phyloP scores from a whole-genome alignment of 2,113 vertebrate species.

The Cygnus buccinator region DNA sequence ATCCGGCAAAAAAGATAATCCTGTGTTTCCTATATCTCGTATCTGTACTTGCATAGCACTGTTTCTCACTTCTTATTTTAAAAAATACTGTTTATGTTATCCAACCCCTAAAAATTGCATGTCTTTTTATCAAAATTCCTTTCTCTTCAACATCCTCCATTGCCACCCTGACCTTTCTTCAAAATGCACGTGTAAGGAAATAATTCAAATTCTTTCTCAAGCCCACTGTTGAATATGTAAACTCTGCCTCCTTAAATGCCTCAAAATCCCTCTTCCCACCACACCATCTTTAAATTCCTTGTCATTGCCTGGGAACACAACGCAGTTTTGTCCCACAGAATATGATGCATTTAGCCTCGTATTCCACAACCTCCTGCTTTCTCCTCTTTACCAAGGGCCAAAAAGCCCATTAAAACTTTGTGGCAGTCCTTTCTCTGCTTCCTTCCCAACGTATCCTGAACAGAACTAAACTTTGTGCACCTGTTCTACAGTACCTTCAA shows the following conservation, averaged over 20 bases:
- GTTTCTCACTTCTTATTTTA: conserved; percentile 3
- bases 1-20: not conserved
- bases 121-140: conserved; percentile 5
- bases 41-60: not conserved
- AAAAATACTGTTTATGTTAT: not conserved
- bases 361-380: not conserved
- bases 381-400: not conserved
- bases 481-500: accelerated
- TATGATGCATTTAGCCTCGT: accelerated
- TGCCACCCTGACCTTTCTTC: not conserved
- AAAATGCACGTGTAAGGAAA: not conserved
- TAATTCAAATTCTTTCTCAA: not conserved
- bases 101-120: not conserved
- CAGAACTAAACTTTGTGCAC: not conserved
- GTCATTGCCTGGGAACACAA: not conserved
- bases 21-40: not conserved
- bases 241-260: not conserved
- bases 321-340: not conserved
- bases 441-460: not conserved
- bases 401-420: not conserved
- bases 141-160: not conserved
- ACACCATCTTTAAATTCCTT: not conserved
- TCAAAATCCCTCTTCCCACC: not conserved
- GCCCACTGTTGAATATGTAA: not conserved
- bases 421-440: not conserved